Evolutionary conservation across 2,797 vertebrate genomes (phyloP), one percentile per base, ranked within the genome.

Genomic region (Phoeniculus purpureus): DNA sequence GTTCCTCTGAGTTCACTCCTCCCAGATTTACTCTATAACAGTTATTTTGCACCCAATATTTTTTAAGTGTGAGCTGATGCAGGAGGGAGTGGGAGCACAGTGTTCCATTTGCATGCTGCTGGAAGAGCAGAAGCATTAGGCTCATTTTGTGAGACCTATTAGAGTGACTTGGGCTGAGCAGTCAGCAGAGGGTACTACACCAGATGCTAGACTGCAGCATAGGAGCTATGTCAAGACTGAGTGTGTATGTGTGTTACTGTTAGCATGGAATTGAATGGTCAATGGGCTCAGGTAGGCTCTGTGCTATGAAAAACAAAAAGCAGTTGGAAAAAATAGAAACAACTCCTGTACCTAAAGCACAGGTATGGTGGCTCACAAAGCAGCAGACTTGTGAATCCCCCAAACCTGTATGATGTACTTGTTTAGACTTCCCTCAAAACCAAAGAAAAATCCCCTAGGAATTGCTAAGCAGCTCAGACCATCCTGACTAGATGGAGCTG

Each of bases 401-500:
- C 22, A 48, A 26, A 37, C 2, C 3, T 13, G 1, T 34, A 0
- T 9, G n/a, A n/a, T n/a, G n/a, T n/a, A n/a, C n/a, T n/a, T n/a
- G n/a, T n/a, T n/a, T n/a, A n/a, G n/a, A n/a, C n/a, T n/a, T n/a
- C n/a, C n/a, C n/a, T n/a, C n/a, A n/a, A n/a, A n/a, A n/a, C n/a
- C n/a, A 59, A 90, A 52, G 15, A 51, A 83, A 74, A 80, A 48
- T 25, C 3, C 0, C 5, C 10, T 32, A 27, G n/a, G 22, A 83
- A 65, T 83, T 62, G 47, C 11, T 59, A 4, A 71, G 58, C 9
- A 75, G 50, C 43, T 21, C 15, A 34, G 37, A 50, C 11, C 23
- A 26, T 16, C 22, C 25, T 34, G 10, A 50, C 25, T 25, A 29
- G 22, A 2, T 27, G 25, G 70, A 18, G 48, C 19, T 78, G 2